phyloP scores from a whole-genome alignment of 2,113 vertebrate species.

The Probosciger aterrimus region DNA sequence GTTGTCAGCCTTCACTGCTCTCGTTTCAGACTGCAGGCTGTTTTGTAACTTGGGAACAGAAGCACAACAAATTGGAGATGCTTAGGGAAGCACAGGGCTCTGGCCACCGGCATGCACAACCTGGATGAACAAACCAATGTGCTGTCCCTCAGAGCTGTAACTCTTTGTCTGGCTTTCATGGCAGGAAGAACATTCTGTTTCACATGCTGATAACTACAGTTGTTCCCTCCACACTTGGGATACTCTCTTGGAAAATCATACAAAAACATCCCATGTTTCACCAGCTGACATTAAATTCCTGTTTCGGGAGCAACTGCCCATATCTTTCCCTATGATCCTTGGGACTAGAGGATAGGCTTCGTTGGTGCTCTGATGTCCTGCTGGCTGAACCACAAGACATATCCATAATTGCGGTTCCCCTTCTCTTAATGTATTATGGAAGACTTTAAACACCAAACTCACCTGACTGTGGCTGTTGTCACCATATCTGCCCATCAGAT shows the following conservation, averaged over 20 bases:
- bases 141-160: background rate
- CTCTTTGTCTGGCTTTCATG: background rate
- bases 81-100: background rate
- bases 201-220: rapidly evolving
- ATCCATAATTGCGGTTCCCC: background rate
- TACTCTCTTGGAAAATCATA: background rate
- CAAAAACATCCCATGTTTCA: background rate
- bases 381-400: background rate
- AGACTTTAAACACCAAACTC: background rate
- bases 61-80: background rate
- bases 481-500: slow-evolving; percentile 94
- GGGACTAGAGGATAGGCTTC: background rate
- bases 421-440: background rate
- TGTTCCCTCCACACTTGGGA: background rate
- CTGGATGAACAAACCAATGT: rapidly evolving
- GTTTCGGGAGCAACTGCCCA: background rate
- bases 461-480: slow-evolving; percentile 98
- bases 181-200: background rate
- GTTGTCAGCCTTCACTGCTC: background rate
- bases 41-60: background rate
- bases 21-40: rapidly evolving
- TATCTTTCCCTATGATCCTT: background rate
- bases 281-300: background rate
- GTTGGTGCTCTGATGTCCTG: background rate
- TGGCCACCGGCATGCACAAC: rapidly evolving